These are phyloP conservation scores for Typhlichthys eigenmanni DNA, from an alignment of 2,797 vertebrate genomes.

Conservation along the genomic window DNA sequence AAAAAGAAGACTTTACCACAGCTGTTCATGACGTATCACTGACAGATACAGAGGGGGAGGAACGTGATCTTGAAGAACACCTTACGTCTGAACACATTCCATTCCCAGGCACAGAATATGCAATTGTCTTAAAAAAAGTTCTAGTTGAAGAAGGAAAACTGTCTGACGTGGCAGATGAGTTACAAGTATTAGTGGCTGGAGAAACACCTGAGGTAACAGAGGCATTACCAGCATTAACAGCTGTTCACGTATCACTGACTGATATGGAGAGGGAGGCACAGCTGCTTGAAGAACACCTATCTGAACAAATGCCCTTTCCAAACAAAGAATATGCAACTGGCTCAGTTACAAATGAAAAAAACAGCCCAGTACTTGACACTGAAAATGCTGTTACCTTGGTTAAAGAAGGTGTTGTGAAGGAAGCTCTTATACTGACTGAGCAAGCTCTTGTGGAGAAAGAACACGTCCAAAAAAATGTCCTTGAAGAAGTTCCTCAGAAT, in stretches of 20 bases:
- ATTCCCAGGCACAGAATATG: slow-evolving; percentile 2
- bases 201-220: slow-evolving; percentile 28
- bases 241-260: slow-evolving; percentile 23
- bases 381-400: not conserved
- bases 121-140: not conserved
- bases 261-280: slow-evolving; percentile 36
- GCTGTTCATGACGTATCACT: slow-evolving; percentile 22
- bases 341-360: too few relatives aligned
- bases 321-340: not conserved
- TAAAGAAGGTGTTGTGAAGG: slow-evolving; percentile 25
- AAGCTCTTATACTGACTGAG: slow-evolving; percentile 30
- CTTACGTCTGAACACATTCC: not conserved
- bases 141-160: too few relatives aligned
- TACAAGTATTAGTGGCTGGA: slow-evolving; percentile 1
- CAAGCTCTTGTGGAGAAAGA: slow-evolving; percentile 22
- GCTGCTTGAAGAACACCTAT: slow-evolving; percentile 13
- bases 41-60: slow-evolving; percentile 18
- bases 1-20: slow-evolving; percentile 15
- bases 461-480: not conserved
- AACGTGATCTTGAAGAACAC: slow-evolving; percentile 7
- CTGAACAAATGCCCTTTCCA: slow-evolving; percentile 16
- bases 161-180: too few relatives aligned
- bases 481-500: slow-evolving; percentile 34
- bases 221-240: slow-evolving; percentile 19
- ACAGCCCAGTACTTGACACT: too few relatives aligned